Evolutionary conservation across 2,113 vertebrate genomes (phyloP), one percentile per base, ranked within the genome.

Genomic region (Pygoscelis antarcticus): DNA sequence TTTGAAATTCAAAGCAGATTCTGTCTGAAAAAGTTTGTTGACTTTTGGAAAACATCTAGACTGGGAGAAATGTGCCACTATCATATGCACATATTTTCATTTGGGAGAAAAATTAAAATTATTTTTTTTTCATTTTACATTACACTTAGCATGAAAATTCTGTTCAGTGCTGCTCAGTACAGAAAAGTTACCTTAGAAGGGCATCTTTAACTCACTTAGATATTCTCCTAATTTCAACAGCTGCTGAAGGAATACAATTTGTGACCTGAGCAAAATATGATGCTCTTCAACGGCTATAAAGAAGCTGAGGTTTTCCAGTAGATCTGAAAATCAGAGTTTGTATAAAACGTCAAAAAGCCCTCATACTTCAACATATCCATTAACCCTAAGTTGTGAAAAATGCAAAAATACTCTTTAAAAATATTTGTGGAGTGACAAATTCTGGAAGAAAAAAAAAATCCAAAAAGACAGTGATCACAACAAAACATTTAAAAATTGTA

Each of bases 41-140:
- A 32, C 49, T 95, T 92, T 95, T 79, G 10, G 49, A 72, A 94
- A 80, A 42, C 17, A 58, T 51, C 44, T 77, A 89, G 69, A 32
- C 72, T 83, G 44, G 19, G 23, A 80, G 47, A 89, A 75, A 95
- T 36, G n/a, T 47, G 23, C 16, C 51, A 25, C 44, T 72, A 21
- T 34, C 0, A 0, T 16, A 61, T 38, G 36, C 21, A 22, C 6
- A 34, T 60, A n/a, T 49, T 65, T 83, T 74, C 20, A 26, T 60
- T 77, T 65, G 25, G 23, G 13, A 11, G 15, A 17, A 51, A 65
- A 85, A 23, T 60, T 72, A 72, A n/a, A 77, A 55, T 72, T 54
- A 42, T 18, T 11, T 13, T 23, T 30, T 71, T 57, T 55, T 29
- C 2, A 38, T 79, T 89, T 78, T 91, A 46, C 22, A 12, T 72